A percentile compares a stretch with the other conserved stretches of the same genome.
These are phyloP conservation scores for Gadus macrocephalus DNA, from an alignment of 2,113 vertebrate species.

Conservation along the genomic window DNA sequence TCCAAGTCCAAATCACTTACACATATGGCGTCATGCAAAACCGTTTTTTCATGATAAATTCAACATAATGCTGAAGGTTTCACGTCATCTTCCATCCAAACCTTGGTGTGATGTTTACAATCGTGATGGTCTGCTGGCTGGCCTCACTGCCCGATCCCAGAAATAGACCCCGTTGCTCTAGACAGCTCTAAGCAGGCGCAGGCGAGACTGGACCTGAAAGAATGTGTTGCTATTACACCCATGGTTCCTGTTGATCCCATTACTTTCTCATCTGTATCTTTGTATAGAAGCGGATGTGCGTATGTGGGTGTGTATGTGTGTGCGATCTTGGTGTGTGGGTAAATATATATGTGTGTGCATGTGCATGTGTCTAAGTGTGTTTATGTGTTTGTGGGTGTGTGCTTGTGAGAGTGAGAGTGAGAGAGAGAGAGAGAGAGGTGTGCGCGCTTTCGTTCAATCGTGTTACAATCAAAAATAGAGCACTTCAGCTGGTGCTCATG, in stretches of 20 bases:
- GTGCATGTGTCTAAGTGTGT: too few relatives aligned
- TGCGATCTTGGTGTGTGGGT: too few relatives aligned
- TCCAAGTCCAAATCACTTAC: too few relatives aligned
- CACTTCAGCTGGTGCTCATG: too few relatives aligned
- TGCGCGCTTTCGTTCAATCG: too few relatives aligned
- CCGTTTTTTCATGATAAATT: not conserved
- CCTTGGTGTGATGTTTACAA: constrained; percentile 15
- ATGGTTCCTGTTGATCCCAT: constrained; percentile 69
- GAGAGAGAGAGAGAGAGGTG: too few relatives aligned
- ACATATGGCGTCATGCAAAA: not conserved
- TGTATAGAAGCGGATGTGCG: constrained; percentile 18
- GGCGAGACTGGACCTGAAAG: constrained; percentile 51
- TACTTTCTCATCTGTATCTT: constrained; percentile 54
- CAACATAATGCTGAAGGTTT: not conserved
- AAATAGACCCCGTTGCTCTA: constrained; percentile 53
- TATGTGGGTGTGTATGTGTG: too few relatives aligned
- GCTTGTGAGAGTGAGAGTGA: too few relatives aligned
- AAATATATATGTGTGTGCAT: too few relatives aligned
- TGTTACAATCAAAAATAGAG: too few relatives aligned
- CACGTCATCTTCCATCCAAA: not conserved
- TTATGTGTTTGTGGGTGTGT: too few relatives aligned
- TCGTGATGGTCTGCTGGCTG: constrained; percentile 32
- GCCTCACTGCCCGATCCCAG: constrained; percentile 50
- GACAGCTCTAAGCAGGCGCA: constrained; percentile 23
- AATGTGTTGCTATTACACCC: constrained; percentile 62